Evolutionary conservation across 2,797 vertebrate species (phyloP), one percentile per base, ranked within the genome.

Genomic region (Phyllotis vaccarum): DNA sequence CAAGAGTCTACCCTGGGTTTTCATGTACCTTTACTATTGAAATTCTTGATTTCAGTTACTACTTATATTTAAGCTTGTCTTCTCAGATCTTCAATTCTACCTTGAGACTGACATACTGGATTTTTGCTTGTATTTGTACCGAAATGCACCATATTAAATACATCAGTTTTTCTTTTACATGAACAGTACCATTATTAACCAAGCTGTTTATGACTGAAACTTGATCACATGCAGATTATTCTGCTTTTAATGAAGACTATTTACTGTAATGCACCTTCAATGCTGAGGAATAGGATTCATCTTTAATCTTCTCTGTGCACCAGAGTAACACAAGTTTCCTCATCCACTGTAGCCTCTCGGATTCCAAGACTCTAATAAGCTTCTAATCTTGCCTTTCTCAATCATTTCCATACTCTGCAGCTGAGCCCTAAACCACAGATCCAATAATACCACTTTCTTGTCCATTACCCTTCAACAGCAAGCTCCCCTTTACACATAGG

Each of bases 121-220:
- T 19, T 91, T 82, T 81, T 91, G 83, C 79, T 91, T 90, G 58
- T 92, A 86, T 79, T 79, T 93, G 40, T n/a, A 94, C n/a, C 24
- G 72, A 94, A 94, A 96, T 88, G 19, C 34, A 43, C 37, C 43
- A n/a, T 90, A 86, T 43, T 24, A 93, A 92, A 94, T 11, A 87
- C 12, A 91, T 91, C 78, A 68, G n/a, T 43, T 96, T 80, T 13
- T 17, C 70, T 88, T 66, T 95, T 90, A 60, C 19, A 86, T 13
- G 16, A 92, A 68, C 2, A 78, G n/a, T 5, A 62, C 37, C 62
- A 91, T n/a, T 52, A 80, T 68, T 89, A 90, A 81, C 31, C 27
- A 94, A 58, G 24, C 3, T 83, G 56, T 88, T 91, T 6, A 94
- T 86, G 74, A 94, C 82, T 74, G 27, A 91, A 92, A 95, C 49